Evolutionary conservation across 2,797 vertebrate species (phyloP).

Genomic region (Silurus aristotelis): DNA sequence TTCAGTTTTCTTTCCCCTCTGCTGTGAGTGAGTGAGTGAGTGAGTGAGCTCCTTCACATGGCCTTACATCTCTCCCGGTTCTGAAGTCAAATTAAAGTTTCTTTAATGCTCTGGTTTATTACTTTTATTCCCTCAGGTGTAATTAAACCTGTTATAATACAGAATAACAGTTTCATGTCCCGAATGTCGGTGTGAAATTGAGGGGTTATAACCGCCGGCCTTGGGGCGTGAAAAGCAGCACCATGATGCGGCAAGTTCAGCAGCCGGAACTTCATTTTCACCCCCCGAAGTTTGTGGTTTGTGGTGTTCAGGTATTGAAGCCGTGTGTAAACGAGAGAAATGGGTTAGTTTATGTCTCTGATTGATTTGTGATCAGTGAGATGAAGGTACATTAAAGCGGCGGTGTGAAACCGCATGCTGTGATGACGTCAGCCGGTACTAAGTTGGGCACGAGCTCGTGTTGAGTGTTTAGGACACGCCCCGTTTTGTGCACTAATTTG

Average conservation of each 20-base stretch:
- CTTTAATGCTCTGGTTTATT: background rate
- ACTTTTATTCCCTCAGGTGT: background rate
- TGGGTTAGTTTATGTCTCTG: too few relatives aligned
- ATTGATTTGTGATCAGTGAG: background rate
- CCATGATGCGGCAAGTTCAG: slow-evolving; percentile 53
- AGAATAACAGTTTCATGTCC: background rate
- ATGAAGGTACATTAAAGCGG: background rate
- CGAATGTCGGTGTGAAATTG: background rate
- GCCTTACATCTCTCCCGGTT: background rate
- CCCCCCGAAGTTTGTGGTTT: background rate
- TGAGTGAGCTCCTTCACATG: background rate
- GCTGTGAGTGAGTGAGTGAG: background rate
- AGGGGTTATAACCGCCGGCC: background rate
- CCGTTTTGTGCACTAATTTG: background rate
- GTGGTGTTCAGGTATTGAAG: too few relatives aligned
- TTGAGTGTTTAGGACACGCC: too few relatives aligned
- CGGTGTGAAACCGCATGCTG: background rate
- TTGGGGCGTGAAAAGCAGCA: slow-evolving; percentile 28
- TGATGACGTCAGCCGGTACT: slow-evolving; percentile 2
- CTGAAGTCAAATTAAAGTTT: background rate
- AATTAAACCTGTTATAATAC: background rate
- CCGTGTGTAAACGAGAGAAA: too few relatives aligned
- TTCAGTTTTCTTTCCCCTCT: background rate
- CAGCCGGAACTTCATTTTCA: background rate
- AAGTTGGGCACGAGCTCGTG: slow-evolving; percentile 3